These are phyloP conservation scores for Volucella zonaria DNA, from an alignment of 2,888 invertebrate species.

Conservation along the genomic window DNA sequence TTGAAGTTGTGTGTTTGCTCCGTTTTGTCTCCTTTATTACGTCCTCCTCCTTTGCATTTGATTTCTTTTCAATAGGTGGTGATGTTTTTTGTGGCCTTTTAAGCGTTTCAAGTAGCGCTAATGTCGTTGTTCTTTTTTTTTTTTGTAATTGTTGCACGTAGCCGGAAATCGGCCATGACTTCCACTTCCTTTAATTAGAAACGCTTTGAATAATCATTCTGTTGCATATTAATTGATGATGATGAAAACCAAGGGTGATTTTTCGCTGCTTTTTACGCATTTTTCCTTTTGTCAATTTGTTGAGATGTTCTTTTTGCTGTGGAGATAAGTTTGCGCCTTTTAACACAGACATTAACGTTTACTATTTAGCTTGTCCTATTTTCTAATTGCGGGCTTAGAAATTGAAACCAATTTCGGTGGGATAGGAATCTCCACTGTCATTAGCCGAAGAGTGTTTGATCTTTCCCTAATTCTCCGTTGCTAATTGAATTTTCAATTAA, in stretches of 20 bases:
- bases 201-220: constrained; percentile 15
- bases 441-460: constrained; percentile 24
- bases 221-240: constrained; percentile 44
- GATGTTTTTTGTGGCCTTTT: constrained; percentile 20
- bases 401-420: not conserved
- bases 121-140: not conserved
- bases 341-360: constrained; percentile 48
- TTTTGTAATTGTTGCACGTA: not conserved
- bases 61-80: constrained; percentile 29
- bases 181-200: constrained; percentile 25
- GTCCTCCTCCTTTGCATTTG: constrained; percentile 12
- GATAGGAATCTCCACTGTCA: constrained; percentile 6
- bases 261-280: not conserved
- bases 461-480: not conserved
- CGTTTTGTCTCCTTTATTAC: not conserved
- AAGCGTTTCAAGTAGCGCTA: constrained; percentile 10
- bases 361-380: constrained; percentile 16
- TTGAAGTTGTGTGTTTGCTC: constrained; percentile 2
- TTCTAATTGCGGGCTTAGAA: constrained; percentile 1
- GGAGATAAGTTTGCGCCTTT: constrained; percentile 36
- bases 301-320: constrained; percentile 16
- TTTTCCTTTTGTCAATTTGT: constrained; percentile 1
- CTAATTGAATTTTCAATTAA: constrained; percentile 33
- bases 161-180: constrained; percentile 1
- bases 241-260: not conserved